Evolutionary conservation across 2,113 vertebrate species (phyloP), one percentile per base, ranked within the genome.

Genomic region (Mirounga angustirostris): DNA sequence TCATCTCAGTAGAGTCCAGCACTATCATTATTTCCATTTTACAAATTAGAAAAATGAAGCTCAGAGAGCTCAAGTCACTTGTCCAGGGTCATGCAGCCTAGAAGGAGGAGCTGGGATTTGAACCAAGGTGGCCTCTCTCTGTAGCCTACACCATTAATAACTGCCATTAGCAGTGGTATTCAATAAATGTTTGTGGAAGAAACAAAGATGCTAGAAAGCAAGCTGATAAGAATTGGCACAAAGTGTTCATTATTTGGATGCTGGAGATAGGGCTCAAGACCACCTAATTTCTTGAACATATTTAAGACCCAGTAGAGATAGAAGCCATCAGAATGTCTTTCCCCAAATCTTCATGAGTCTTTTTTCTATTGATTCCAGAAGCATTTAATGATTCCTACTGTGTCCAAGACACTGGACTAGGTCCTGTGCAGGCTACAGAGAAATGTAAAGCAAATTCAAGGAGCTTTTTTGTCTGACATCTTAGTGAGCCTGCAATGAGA

Each of bases 341-440:
- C 26, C 50, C 65, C 59, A 79, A 28, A 76, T 43, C 71, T 74
- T 56, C 56, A 58, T 7, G 36, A 58, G 16, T 69, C 12, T 30
- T 76, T 84, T 91, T 89, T 81, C 43, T 71, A 28, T 83, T 80
- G 69, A 74, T 30, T 52, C 52, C 36, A 76, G 67, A 78, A 95
- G 18, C 2, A 71, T 74, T 63, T 76, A 71, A 58, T 40, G 40
- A 58, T 22, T 33, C 8, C 43, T 84, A 19, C 30, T 78, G 6
- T 65, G 5, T 88, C 80, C 71, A 92, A 96, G 93, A 92, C 4
- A 21, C 46, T 90, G 50, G 40, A 86, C 10, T 30, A 92, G 50
- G 7, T 8, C 14, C 43, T 36, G 1, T 58, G 26, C 43, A 81
- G 74, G 14, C 73, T 82, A 56, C 74, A 91, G 61, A 76, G 18